Base-by-base conservation (phyloP, 2,797 vertebrate species). In the Acrossocheilus fasciatus region DNA sequence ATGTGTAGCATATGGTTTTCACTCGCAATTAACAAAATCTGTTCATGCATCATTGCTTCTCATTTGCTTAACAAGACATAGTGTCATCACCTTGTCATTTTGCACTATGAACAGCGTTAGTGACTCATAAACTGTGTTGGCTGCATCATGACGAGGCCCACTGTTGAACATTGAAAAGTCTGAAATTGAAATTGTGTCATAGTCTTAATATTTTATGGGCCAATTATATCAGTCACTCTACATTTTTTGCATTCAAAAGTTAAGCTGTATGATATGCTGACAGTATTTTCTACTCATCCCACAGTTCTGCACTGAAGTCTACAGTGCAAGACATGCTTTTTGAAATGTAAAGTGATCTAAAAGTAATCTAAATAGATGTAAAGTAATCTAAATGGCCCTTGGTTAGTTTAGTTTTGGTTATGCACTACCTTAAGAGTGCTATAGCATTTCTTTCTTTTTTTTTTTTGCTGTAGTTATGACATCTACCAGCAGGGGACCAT, bases 41-140 rank as follows among this genome's bases (percentile, higher is more conserved):
- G 20, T 83, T 76, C 66, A 86, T 70, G 78, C 43, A 54, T 74
- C 68, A 86, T 47, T 78, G 36, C 54, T 14, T 79, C 41, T 78
- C 43, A 20, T 85, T 82, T 73, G 72, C 20, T 57, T 23, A 36
- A 68, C 45, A 79, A 74, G 64, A 82, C 64, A 34, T 54, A 62
- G 12, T 74, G 74, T 66, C 86, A 75, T 86, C 80, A 85, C 73
- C 80, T 34, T 87, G 69, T 88, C 64, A 52, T 80, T 54, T 83
- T 68, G 68, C 83, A 76, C 45, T 14, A 20, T 68, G 15, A 52
- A 39, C n/a, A 59, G 57, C 17, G 39, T 34, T 34, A 80, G 57
- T 85, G 85, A 85, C 20, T 88, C 83, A 82, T 20, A 80, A 68
- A 18, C 34, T 15, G 6, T 6, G 30, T 30, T 78, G 23, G 34